A percentile compares a stretch with the other conserved stretches of the same genome.
Conservation (phyloP, 1,140 invertebrate species). For the Anthonomus grandis region DNA sequence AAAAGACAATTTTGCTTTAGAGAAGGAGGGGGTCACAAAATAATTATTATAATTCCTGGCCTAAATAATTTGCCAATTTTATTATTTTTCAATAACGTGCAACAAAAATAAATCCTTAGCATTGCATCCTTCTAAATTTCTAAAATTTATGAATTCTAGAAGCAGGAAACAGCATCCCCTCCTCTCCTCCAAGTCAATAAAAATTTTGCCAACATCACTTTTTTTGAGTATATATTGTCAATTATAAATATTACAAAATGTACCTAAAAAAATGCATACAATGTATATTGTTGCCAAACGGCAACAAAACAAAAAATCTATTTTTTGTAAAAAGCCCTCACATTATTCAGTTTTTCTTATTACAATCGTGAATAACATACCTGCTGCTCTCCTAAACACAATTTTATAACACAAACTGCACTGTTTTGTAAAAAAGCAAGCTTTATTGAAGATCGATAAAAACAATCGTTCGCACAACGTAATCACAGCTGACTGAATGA, state of each 20-base stretch:
- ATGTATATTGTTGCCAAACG: not conserved
- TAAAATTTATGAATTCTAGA: not conserved
- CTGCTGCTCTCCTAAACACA: not conserved
- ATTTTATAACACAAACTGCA: not conserved
- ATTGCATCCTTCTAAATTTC: too few species aligned
- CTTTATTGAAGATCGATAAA: not conserved
- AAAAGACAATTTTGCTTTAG: too few species aligned
- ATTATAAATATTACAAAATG: too few species aligned
- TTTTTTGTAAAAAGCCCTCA: not conserved
- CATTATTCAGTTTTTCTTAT: too few species aligned
- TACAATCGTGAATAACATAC: constrained; percentile 5
- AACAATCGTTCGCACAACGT: too few species aligned
- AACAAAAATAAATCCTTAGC: too few species aligned
- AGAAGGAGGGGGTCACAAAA: too few species aligned
- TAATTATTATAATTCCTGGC: too few species aligned
- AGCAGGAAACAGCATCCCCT: not conserved
- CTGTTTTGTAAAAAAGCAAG: not conserved
- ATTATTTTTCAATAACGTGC: too few species aligned
- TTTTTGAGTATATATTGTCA: too few species aligned
- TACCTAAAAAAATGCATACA: not conserved
- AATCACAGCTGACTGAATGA: not conserved
- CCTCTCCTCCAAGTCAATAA: not conserved
- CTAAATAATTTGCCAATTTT: too few species aligned
- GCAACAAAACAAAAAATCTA: not conserved
- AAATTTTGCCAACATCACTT: too few species aligned